Base-by-base conservation (phyloP, 2,888 invertebrate species). In the Temnothorax unifasciatus region DNA sequence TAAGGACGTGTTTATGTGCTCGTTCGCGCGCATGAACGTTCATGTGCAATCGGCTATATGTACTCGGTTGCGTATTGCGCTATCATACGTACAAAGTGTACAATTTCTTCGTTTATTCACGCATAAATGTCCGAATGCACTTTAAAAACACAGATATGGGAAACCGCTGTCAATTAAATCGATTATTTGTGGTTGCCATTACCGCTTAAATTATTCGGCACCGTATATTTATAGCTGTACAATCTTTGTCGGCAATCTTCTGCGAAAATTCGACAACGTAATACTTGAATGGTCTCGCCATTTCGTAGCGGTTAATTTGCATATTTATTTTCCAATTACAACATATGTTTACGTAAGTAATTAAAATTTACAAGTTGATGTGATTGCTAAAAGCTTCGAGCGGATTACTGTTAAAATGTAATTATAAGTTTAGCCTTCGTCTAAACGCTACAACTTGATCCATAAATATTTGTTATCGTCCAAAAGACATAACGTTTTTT, bases 151-250 rank as follows among this genome's bases (percentile, higher is more conserved):
- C 75, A 21, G 47, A 21, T 38, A 66, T 50, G 38, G 38, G 38
- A 52, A 76, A 25, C 41, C 25, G 68, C 41, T 34, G 76, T 15
- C 69, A 69, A 77, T 77, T 77, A 77, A 54, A 54, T 77, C 54
- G 54, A 77, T 77, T 69, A 77, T 77, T 41, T 54, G 54, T 50
- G 54, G 15, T 15, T 9, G 1, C n/a, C 25, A 15, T 41, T 41
- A n/a, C 29, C 41, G 29, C n/a, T 57, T 25, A 29, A 54, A 41
- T 66, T 77, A 68, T 68, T 77, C 44, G 3, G 4, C n/a, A 68
- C n/a, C 54, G 15, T 50, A 25, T 54, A 29, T 69, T 25, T 69
- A 68, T 41, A 9, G 1, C 15, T 5, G 15, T 15, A 9, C 29
- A 50, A 34, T 69, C 15, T 69, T 69, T 54, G 15, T 77, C 29